Evolutionary conservation across 2,797 vertebrate species (phyloP).

Genomic region (Tangara arthus): DNA sequence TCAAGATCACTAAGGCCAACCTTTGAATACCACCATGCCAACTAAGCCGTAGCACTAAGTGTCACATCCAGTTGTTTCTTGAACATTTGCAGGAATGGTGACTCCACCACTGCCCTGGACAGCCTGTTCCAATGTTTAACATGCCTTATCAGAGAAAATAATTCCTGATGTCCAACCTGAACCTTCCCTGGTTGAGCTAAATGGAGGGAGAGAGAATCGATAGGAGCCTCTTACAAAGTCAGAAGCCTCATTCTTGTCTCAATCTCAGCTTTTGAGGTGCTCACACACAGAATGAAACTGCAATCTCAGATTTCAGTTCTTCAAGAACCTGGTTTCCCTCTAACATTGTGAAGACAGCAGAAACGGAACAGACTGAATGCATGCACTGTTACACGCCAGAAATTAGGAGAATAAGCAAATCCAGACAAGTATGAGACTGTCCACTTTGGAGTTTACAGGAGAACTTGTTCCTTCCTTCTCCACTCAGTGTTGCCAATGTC

Average conservation of each 20-base stretch:
- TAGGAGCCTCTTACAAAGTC: not conserved
- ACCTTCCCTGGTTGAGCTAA: not conserved
- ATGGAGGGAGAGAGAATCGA: fast-evolving
- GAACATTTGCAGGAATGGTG: not conserved
- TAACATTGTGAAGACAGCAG: not conserved
- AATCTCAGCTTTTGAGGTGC: not conserved
- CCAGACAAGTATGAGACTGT: not conserved
- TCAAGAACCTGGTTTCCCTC: not conserved
- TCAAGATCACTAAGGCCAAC: not conserved
- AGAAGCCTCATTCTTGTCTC: not conserved
- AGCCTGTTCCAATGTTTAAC: not conserved
- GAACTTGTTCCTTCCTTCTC: not conserved
- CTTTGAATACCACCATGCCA: not conserved
- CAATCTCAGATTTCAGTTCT: not conserved
- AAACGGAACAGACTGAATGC: not conserved
- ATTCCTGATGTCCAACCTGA: not conserved
- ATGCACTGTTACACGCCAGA: not conserved
- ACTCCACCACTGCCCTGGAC: not conserved
- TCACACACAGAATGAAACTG: not conserved
- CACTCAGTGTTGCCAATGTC: not conserved
- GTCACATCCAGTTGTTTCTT: not conserved
- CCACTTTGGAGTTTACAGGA: not conserved
- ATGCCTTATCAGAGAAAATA: not conserved
- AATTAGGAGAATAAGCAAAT: not conserved
- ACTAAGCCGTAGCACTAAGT: not conserved